These are phyloP conservation scores for Polypedilum vanderplanki DNA, from an alignment of 1,140 invertebrate genomes.

Conservation along the genomic window DNA sequence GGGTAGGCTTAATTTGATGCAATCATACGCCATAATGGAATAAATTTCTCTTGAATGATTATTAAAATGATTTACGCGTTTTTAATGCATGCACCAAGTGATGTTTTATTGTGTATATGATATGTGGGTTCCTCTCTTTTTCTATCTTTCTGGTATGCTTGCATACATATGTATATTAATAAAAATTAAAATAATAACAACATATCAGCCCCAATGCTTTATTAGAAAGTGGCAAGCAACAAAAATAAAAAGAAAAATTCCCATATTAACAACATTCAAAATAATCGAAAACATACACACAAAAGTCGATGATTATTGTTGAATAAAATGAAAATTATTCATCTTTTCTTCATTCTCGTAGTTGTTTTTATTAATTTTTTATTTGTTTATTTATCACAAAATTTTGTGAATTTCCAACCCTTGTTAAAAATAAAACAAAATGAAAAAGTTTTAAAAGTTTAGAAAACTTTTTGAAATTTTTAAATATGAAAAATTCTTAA, in stretches of 20 bases:
- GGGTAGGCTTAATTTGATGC: background rate
- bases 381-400: too few species aligned
- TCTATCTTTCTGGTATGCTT: background rate
- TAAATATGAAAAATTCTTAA: too few species aligned
- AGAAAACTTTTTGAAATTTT: too few species aligned
- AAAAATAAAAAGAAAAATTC: background rate
- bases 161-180: background rate
- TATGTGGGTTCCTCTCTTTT: slow-evolving; percentile 16
- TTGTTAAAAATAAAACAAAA: too few species aligned
- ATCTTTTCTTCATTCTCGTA: background rate
- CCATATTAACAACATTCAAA: background rate
- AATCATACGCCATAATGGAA: slow-evolving; percentile 7
- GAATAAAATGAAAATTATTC: background rate
- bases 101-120: too few species aligned
- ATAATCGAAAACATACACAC: background rate
- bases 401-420: too few species aligned
- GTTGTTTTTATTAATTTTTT: too few species aligned
- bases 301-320: slow-evolving; percentile 13
- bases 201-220: background rate
- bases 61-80: slow-evolving; percentile 23
- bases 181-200: background rate
- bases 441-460: too few species aligned
- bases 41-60: slow-evolving; percentile 21
- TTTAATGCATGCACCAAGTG: slow-evolving; percentile 17
- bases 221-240: too few species aligned